Conservation (phyloP, 1,140 invertebrate genomes). For the Drosophila pandora region DNA sequence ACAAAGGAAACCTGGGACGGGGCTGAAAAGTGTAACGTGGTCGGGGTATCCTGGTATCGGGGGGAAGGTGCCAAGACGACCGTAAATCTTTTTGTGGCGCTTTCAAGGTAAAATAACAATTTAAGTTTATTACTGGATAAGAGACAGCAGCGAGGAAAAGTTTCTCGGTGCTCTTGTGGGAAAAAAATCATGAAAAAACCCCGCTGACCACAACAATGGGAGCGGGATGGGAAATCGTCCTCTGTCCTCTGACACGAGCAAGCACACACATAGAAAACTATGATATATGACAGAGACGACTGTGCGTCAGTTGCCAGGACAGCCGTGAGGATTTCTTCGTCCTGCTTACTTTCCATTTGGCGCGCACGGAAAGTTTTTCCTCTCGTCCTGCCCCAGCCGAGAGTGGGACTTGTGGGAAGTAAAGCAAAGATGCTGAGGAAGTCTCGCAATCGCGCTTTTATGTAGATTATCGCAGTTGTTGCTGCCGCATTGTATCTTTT, state of each 20-base stretch:
- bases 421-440: constrained; percentile 22
- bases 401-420: background rate
- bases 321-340: constrained; percentile 37
- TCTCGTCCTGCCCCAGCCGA: background rate
- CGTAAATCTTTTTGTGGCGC: constrained; percentile 77
- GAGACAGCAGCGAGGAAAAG: constrained; percentile 49
- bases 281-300: constrained; percentile 64
- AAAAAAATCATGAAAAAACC: constrained; percentile 6
- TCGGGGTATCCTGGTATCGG: background rate
- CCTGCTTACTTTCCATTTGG: constrained; percentile 16
- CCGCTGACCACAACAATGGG: constrained; percentile 33
- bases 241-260: constrained; percentile 17
- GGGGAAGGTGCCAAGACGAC: constrained; percentile 52
- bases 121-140: constrained; percentile 74
- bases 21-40: constrained; percentile 7
- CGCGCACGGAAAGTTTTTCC: constrained; percentile 1
- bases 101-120: constrained; percentile 80
- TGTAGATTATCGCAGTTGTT: constrained; percentile 47
- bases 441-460: constrained; percentile 20
- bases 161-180: background rate
- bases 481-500: constrained; percentile 5
- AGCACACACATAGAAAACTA: constrained; percentile 45
- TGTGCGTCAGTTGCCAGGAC: constrained; percentile 62
- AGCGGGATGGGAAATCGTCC: constrained; percentile 7
- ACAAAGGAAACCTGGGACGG: constrained; percentile 7